Percentiles rank a stretch among this genome's conserved stretches.
phyloP scores from a whole-genome alignment of 2,113 vertebrate species.

The Phrynosoma blainvillii region DNA sequence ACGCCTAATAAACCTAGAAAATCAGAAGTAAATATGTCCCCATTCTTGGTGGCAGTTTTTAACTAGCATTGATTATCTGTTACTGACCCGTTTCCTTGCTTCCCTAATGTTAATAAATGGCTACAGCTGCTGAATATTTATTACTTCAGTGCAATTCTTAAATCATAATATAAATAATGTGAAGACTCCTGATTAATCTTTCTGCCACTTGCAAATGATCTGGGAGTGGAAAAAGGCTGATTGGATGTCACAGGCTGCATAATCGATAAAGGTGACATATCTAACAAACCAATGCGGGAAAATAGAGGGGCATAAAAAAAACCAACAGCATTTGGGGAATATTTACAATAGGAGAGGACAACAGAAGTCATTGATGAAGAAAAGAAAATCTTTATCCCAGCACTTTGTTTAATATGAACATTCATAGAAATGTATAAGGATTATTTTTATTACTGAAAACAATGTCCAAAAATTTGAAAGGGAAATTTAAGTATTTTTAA shows the following conservation, averaged over 20 bases:
- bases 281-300: not conserved
- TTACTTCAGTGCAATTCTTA: not conserved
- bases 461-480: not conserved
- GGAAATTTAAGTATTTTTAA: not conserved
- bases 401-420: not conserved
- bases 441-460: not conserved
- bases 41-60: not conserved
- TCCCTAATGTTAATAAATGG: not conserved
- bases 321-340: not conserved
- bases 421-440: not conserved
- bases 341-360: not conserved
- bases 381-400: not conserved
- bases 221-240: not conserved
- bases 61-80: not conserved
- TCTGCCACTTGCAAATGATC: constrained; percentile 9
- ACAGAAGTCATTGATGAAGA: not conserved
- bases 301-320: not conserved
- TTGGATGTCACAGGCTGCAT: not conserved
- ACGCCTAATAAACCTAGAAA: not conserved
- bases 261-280: constrained; percentile 14
- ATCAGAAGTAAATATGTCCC: not conserved
- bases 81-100: not conserved
- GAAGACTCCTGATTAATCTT: constrained; percentile 2
- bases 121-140: not conserved
- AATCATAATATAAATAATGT: constrained; percentile 2